Evolutionary conservation across 2,797 vertebrate species (phyloP), one percentile per base, ranked within the genome.

Genomic region (Tapera naevia): DNA sequence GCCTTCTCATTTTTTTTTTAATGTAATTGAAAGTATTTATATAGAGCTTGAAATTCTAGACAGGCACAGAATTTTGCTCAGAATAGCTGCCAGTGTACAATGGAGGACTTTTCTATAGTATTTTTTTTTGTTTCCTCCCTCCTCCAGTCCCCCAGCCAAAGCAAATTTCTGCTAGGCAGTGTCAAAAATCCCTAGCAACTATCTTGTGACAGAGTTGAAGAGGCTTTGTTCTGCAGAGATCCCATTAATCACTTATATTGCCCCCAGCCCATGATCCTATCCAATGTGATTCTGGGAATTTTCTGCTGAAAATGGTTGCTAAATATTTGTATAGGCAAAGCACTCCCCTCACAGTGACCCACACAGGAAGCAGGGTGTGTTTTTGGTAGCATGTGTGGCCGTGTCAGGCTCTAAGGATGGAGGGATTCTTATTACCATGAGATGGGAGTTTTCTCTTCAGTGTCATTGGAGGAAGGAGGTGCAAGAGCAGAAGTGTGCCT

Each of bases 131-230:
- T 84, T 93, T 90, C 56, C 88, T 32, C 37, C 37, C 89, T 89
- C 71, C 89, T 95, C 66, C 83, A 86, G 25, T 91, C 67, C 43
- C 28, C 39, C 37, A 2, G 78, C 88, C 95, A 94, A 96, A 88
- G 73, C 58, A 90, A 83, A 96, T 96, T 91, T 93, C 91, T 96
- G 67, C 72, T 86, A 74, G 87, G 80, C 30, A 2, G 48, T 88
- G 80, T 97, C 84, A 88, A 69, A 96, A 93, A 91, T 78, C 96
- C 96, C 95, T 86, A 86, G 95, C 91, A 96, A 95, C 96, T 96
- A 97, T 97, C 96, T 96, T 32, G 80, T 93, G 95, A 91, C 94
- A 93, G 84, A 70, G 82, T 43, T 33, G 81, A 89, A 75, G 33
- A 91, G 81, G 90, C 92, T 97, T 94, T 96, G 73, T 92, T 96